Conservation (phyloP, 2,888 invertebrate species). For the Dichetophora obliterata region DNA sequence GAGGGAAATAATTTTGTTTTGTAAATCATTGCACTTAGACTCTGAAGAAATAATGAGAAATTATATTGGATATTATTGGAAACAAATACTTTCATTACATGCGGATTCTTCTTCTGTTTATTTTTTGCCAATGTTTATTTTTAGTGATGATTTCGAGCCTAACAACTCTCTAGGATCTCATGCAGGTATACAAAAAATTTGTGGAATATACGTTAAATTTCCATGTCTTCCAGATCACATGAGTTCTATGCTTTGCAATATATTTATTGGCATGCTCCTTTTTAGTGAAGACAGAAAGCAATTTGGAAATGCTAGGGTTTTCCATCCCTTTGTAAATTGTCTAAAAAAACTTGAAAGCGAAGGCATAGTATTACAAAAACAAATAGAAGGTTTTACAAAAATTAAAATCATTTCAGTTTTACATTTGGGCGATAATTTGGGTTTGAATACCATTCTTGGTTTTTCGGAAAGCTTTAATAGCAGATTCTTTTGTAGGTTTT, state of each 20-base stretch:
- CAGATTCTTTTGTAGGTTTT: conserved; percentile 25
- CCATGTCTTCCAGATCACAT: conserved; percentile 22
- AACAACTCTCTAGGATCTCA: conserved; percentile 26
- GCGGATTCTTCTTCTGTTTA: neutral
- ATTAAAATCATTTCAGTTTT: conserved; percentile 24
- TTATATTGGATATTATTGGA: conserved; percentile 24
- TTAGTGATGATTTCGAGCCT: conserved; percentile 27
- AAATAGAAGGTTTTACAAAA: conserved; percentile 22
- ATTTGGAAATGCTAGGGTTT: conserved; percentile 17
- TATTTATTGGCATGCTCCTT: conserved; percentile 16
- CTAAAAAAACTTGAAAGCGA: conserved; percentile 21
- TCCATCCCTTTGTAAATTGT: conserved; percentile 15
- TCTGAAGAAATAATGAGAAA: conserved; percentile 1
- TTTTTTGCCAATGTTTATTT: conserved; percentile 30
- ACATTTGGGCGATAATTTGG: conserved; percentile 19
- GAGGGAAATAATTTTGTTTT: conserved; percentile 1
- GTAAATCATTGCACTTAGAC: neutral
- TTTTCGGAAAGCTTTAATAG: conserved; percentile 23
- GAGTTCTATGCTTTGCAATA: conserved; percentile 1
- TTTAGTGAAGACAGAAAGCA: conserved; percentile 24
- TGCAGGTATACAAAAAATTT: conserved; percentile 26
- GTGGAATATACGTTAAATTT: conserved; percentile 18
- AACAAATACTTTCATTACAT: conserved; percentile 18
- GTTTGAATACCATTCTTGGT: conserved; percentile 15
- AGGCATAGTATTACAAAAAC: conserved; percentile 5